Evolutionary conservation across 2,797 vertebrate genomes (phyloP), one percentile per base, ranked within the genome.

Genomic region (Argentina silus): DNA sequence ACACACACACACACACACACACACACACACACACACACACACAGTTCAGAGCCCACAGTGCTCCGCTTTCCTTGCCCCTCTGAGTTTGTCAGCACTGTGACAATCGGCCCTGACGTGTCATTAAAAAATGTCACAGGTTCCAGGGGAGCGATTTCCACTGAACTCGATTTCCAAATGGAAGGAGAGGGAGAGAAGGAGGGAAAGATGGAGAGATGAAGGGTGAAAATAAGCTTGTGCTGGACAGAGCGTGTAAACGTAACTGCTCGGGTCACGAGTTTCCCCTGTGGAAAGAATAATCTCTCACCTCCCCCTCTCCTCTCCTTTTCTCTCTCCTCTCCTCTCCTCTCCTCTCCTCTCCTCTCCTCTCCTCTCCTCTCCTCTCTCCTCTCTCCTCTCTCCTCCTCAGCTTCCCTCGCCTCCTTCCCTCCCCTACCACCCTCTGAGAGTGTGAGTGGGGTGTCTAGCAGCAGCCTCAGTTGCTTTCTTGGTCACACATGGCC

Each of bases 121-220:
- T 92, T 90, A 90, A 88, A 88, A 90, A 79, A 84, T 85, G 83
- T 87, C 85, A 83, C 82, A 68, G 81, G 86, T 86, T 89, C 81
- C 74, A 73, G 78, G 61, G 86, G 75, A 86, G 87, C 73, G 83
- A 85, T 87, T 86, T 82, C 75, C 11, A 21, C 77, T 45, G 50
- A 78, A 51, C 72, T 60, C 68, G 70, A 78, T 63, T 69, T 74
- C 60, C 70, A 62, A 72, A 79, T 11, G 36, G 23, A 69, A 72
- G 70, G 27, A 56, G 67, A 50, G 47, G 45, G 17, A 23, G 12
- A 2, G 6, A 60, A 21, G 60, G 60, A 27, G 59, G 27, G 23
- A 42, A 21, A 77, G 77, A 83, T 0, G 6, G 78, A 77, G 48
- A 66, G 5, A 66, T 73, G 67, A 65, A 72, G 51, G 78, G 27